phyloP scores from a whole-genome alignment of 2,888 invertebrate genomes.

The Drosophila yooni region DNA sequence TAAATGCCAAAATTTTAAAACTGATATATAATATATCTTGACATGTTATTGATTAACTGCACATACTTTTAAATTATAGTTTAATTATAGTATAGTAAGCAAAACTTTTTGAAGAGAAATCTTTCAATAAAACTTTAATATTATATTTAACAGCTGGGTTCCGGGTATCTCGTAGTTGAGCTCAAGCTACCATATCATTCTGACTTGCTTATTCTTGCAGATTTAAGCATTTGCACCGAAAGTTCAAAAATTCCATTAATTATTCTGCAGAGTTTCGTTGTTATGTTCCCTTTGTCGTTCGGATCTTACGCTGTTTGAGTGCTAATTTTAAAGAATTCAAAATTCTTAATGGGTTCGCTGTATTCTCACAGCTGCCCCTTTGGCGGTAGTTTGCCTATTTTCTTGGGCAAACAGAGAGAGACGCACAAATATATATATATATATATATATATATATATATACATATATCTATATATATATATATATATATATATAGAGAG shows the following conservation, averaged over 20 bases:
- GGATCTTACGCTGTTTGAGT: slow-evolving; percentile 16
- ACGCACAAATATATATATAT: too few relatives aligned
- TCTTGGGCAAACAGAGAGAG: slow-evolving; percentile 30
- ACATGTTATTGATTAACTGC: not conserved
- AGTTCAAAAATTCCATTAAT: slow-evolving; percentile 77
- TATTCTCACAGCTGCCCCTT: slow-evolving; percentile 21
- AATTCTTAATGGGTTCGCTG: slow-evolving; percentile 62
- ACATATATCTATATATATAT: too few relatives aligned
- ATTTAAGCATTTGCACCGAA: slow-evolving; percentile 60
- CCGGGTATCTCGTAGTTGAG: not conserved
- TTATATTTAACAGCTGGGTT: not conserved
- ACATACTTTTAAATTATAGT: not conserved
- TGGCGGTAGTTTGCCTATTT: slow-evolving; percentile 43
- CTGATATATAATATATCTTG: not conserved
- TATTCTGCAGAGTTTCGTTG: slow-evolving; percentile 45
- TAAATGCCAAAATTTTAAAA: not conserved
- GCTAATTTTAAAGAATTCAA: slow-evolving; percentile 71
- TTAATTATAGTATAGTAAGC: too few relatives aligned
- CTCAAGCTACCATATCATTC: not conserved
- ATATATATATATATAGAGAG: too few relatives aligned
- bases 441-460: too few relatives aligned
- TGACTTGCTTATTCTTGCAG: slow-evolving; percentile 14
- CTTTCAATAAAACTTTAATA: not conserved
- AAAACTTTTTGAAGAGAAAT: not conserved
- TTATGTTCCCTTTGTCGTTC: not conserved